These are phyloP conservation scores for Hybos culiciformis DNA, from an alignment of 2,888 invertebrate genomes.

Conservation along the genomic window DNA sequence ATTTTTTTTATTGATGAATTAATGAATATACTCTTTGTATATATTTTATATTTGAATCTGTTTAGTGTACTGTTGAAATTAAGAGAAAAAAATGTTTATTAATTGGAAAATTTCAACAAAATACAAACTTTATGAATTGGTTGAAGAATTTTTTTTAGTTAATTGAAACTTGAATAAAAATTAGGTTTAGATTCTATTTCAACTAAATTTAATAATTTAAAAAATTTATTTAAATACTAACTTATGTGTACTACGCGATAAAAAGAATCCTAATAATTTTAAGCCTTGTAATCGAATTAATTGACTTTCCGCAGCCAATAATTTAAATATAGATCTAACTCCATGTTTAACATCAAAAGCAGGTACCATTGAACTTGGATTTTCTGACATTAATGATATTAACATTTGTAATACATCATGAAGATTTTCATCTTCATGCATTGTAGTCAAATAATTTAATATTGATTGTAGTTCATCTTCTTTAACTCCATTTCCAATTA, in stretches of 20 bases:
- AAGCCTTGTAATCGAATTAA: slow-evolving; percentile 89
- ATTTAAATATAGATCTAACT: slow-evolving; percentile 90
- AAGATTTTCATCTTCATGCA: slow-evolving; percentile 98
- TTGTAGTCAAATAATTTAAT: slow-evolving; percentile 93
- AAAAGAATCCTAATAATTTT: slow-evolving; percentile 92
- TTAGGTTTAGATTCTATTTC: neutral
- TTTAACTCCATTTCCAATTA: slow-evolving; percentile 93
- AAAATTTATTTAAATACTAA: slow-evolving; percentile 35
- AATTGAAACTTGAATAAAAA: neutral
- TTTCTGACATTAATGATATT: slow-evolving; percentile 94
- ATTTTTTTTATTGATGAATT: too few relatives aligned
- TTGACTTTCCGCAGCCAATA: slow-evolving; percentile 91
- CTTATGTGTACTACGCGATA: slow-evolving; percentile 97
- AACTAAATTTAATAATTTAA: neutral
- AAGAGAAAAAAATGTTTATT: too few relatives aligned
- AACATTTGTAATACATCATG: slow-evolving; percentile 96
- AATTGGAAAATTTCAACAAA: too few relatives aligned
- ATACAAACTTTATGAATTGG: too few relatives aligned
- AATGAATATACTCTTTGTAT: too few relatives aligned
- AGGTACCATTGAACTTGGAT: slow-evolving; percentile 97
- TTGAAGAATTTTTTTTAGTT: too few relatives aligned
- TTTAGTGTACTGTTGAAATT: too few relatives aligned
- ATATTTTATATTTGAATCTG: too few relatives aligned
- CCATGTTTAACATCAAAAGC: slow-evolving; percentile 97
- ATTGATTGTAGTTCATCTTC: slow-evolving; percentile 98